Conservation (phyloP, 1,140 invertebrate genomes). For the Trichonephila inaurata region DNA sequence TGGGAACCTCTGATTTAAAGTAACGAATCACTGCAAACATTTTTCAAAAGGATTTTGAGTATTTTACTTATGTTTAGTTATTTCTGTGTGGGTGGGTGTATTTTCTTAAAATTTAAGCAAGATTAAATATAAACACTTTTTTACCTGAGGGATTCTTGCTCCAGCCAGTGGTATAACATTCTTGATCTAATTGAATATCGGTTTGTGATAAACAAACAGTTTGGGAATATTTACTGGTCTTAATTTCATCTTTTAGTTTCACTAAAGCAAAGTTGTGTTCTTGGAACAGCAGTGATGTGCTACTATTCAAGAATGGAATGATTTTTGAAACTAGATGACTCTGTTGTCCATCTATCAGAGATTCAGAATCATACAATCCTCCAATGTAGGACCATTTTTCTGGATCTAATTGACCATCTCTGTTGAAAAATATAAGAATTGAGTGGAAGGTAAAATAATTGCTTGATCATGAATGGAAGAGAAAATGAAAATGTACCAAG, state of each 20-base stretch:
- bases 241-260: constrained; percentile 22
- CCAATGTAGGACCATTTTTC: constrained; percentile 49
- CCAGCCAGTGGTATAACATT: constrained; percentile 61
- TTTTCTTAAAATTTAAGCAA: too few species aligned
- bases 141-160: constrained; percentile 14
- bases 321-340: constrained; percentile 55
- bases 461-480: too few species aligned
- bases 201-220: constrained; percentile 40
- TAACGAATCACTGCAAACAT: too few species aligned
- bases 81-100: too few species aligned
- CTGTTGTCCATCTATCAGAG: background rate
- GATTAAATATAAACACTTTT: too few species aligned
- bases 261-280: constrained; percentile 57
- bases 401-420: constrained; percentile 27
- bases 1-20: too few species aligned
- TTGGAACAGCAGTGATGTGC: background rate
- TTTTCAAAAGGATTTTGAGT: too few species aligned
- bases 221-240: background rate
- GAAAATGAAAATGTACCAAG: too few species aligned
- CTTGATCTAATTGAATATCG: background rate
- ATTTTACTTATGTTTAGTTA: too few species aligned
- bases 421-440: background rate
- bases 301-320: background rate
- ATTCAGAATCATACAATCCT: constrained; percentile 17
- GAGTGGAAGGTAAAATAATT: too few species aligned